These are phyloP conservation scores for Protonibea diacanthus DNA, from an alignment of 2,797 vertebrate genomes.

Conservation along the genomic window DNA sequence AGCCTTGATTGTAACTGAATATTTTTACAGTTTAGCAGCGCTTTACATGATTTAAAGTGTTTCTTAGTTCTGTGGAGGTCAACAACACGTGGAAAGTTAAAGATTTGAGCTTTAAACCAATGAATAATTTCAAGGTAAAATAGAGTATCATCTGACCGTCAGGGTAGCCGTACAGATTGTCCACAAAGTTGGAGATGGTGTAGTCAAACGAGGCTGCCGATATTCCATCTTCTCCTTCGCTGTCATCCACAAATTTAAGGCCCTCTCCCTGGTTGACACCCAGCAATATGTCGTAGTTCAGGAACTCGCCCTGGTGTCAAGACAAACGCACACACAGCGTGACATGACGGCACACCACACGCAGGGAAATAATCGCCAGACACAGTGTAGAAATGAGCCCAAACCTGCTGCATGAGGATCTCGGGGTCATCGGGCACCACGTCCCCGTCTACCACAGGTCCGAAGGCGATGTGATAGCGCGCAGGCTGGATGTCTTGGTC, in stretches of 20 bases:
- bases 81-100: neutral
- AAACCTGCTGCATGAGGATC: constrained; percentile 96
- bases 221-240: constrained; percentile 93
- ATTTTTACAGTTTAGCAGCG: neutral
- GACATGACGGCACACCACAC: constrained; percentile 7
- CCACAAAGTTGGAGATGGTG: constrained; percentile 97
- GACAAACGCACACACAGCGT: constrained; percentile 32
- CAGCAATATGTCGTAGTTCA: constrained; percentile 97
- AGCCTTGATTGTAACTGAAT: neutral
- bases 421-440: constrained; percentile 96
- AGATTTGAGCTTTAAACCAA: neutral
- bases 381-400: constrained; percentile 8
- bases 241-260: constrained; percentile 96
- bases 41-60: neutral
- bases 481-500: constrained; percentile 97
- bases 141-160: constrained; percentile 84
- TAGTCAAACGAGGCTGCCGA: constrained; percentile 95
- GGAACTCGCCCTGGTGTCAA: constrained; percentile 90
- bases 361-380: neutral
- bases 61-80: neutral
- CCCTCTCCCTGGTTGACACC: constrained; percentile 97
- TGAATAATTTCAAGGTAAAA: constrained; percentile 4
- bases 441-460: constrained; percentile 96
- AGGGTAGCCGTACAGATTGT: constrained; percentile 96
- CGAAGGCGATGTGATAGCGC: constrained; percentile 96